phyloP scores from a whole-genome alignment of 2,888 invertebrate species.

The Coleophora deauratella region DNA sequence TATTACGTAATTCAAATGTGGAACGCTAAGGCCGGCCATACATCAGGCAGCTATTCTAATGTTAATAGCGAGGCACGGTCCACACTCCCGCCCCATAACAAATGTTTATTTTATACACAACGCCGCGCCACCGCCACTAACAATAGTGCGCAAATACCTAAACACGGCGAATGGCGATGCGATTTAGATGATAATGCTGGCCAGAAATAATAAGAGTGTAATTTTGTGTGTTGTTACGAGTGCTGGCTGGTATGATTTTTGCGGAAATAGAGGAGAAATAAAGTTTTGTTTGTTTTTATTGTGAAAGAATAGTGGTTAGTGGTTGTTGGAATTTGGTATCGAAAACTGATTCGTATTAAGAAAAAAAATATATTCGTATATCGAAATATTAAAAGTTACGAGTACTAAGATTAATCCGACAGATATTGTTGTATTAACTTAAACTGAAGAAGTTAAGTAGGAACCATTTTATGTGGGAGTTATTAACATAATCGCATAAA shows the following conservation, averaged over 20 bases:
- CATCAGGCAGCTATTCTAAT: constrained; percentile 70
- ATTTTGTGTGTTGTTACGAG: constrained; percentile 29
- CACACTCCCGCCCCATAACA: constrained; percentile 57
- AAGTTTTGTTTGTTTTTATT: constrained; percentile 20
- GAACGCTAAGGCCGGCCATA: constrained; percentile 34
- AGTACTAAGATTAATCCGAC: too few species aligned
- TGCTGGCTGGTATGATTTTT: constrained; percentile 15
- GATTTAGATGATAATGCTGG: constrained; percentile 71
- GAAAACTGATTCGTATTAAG: constrained; percentile 3
- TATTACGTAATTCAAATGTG: constrained; percentile 1
- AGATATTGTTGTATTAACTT: too few species aligned
- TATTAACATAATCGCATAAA: too few species aligned
- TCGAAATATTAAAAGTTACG: too few species aligned
- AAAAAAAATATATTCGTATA: constrained; percentile 19
- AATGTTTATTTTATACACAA: constrained; percentile 75
- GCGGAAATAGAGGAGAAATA: not conserved
- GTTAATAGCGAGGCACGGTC: constrained; percentile 64
- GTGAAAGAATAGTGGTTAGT: constrained; percentile 12
- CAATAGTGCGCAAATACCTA: constrained; percentile 74
- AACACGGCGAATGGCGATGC: constrained; percentile 68
- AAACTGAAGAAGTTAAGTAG: too few species aligned
- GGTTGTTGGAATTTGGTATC: not conserved
- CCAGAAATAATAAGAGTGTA: constrained; percentile 63
- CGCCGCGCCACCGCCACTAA: constrained; percentile 47
- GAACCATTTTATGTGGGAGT: too few species aligned